Evolutionary conservation across 2,113 vertebrate genomes (phyloP), one percentile per base, ranked within the genome.

Genomic region (Pithys albifrons): DNA sequence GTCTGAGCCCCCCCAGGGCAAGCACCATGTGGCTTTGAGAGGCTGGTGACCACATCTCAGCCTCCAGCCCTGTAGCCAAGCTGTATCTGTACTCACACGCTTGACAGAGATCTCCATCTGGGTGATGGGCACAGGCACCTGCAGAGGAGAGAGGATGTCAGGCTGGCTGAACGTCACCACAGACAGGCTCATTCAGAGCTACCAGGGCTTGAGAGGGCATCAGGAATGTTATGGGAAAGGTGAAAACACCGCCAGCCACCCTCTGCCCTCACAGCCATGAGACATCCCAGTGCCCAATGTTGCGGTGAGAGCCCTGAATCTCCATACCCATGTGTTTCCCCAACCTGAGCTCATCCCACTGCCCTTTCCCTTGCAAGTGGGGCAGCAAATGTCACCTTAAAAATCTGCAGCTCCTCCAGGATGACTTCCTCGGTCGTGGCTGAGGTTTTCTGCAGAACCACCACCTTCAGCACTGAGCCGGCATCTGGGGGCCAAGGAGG

Each of bases 41-140:
- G 35, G 51, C 49, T 45, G 69, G 46, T 89, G 61, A 49, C 61
- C 74, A 29, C 37, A 74, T 48, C 33, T 25, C 12, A 0, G 41
- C 79, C 17, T 75, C 46, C 64, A 82, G 45, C 64, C 55, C 59
- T 0, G 0, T 25, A 46, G 15, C 28, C 0, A 0, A 74, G 65
- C 48, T 0, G 0, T 19, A 28, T 23, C 57, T 35, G 2, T 88
- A 91, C 98, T 97, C 96, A 99, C 99, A 71, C 99, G 98, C 95
- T 99, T 99, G 76, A 99, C 99, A 0, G 99, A 99, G 91, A 99
- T 99, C 87, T 99, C 99, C 99, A 99, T 98, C 58, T 98, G 98
- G 2, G 98, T 99, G 93, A 99, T 98, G 70, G 99, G 98, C 69
- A 98, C 98, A 12, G 99, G 98, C 3, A 81, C 96, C 99, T 99